Evolutionary conservation across 2,113 vertebrate genomes (phyloP), one percentile per base, ranked within the genome.

Genomic region (Pedionomus torquatus): DNA sequence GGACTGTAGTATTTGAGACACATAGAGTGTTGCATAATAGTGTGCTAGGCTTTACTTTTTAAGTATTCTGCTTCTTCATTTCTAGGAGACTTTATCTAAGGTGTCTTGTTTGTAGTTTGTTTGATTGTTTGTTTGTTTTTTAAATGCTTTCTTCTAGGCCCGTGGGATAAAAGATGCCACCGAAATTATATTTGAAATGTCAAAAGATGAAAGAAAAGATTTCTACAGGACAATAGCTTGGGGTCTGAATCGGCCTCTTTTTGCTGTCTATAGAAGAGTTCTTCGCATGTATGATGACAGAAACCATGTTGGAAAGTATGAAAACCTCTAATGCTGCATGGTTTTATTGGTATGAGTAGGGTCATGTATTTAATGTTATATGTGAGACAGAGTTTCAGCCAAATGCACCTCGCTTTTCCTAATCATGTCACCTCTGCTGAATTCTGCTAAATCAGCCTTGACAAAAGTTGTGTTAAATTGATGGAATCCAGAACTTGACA

Each of bases 151-250:
- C 87, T 93, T 96, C 89, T 98, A 99, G 99, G 98, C 98, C 72
- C 99, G 99, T 72, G 99, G 99, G 95, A 99, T 99, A 95, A 99
- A 99, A 89, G 99, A 99, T 97, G 99, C 99, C 13, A 99, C 99
- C 37, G 99, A 99, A 98, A 99, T 99, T 89, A 99, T 99, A 96
- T 99, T 99, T 95, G 99, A 99, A 97, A 99, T 99, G 99, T 99
- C 99, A 82, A 99, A 99, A 98, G 99, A 99, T 91, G 99, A 99
- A 97, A 98, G 99, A 87, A 99, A 99, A 98, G 99, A 99, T 89
- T 99, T 99, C 98, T 99, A 99, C 97, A 99, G 99, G 97, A 99
- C 99, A 23, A 99, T 99, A 96, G 99, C 99, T 5, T 98, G 99
- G 98, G 99, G 99, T 79, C 97, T 99, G 66, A 99, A 99, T 98